Base-by-base conservation (phyloP, 2,797 vertebrate species). In the Tragopan temminckii region DNA sequence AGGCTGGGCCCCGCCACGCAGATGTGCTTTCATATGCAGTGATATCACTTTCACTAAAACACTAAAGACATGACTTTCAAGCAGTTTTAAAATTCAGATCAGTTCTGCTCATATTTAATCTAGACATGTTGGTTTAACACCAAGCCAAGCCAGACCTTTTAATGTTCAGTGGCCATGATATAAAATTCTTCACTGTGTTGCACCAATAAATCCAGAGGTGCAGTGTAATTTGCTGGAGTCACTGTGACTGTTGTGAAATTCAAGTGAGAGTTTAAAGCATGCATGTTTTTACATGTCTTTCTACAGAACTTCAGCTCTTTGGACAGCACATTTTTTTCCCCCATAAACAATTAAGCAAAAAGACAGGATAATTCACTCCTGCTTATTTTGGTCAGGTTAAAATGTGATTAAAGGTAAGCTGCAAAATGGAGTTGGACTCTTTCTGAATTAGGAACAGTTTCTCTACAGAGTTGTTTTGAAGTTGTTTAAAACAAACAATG, bases 61-160 rank as follows among this genome's bases (percentile, higher is more conserved):
- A 97, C 84, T 72, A 31, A 97, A 96, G 89, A 80, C 97, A 96
- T 80, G 94, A 93, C 94, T 98, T 97, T 96, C 94, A 95, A 97
- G 95, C 95, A 90, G 96, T 96, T 98, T 98, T 97, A 97, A 96
- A 97, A 98, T 98, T 98, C 97, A 97, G 95, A 97, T 97, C 97
- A 97, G 96, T 94, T 96, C 94, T 96, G 96, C 92, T 94, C 94
- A 95, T 97, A 97, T 98, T 98, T 98, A 98, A 98, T 97, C 95
- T 91, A 94, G 97, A 98, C 96, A 97, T 97, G 97, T 98, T 98
- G 95, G 95, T 98, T 98, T 98, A 98, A 97, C 97, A 97, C 95
- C 96, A 98, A 96, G 97, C 97, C 97, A 97, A 95, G 95, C 78
- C 94, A 97, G 97, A 97, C 97, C 97, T 98, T 97, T 98, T 94